Conservation (phyloP, 1,140 invertebrate species). For the Drosophila ambigua region DNA sequence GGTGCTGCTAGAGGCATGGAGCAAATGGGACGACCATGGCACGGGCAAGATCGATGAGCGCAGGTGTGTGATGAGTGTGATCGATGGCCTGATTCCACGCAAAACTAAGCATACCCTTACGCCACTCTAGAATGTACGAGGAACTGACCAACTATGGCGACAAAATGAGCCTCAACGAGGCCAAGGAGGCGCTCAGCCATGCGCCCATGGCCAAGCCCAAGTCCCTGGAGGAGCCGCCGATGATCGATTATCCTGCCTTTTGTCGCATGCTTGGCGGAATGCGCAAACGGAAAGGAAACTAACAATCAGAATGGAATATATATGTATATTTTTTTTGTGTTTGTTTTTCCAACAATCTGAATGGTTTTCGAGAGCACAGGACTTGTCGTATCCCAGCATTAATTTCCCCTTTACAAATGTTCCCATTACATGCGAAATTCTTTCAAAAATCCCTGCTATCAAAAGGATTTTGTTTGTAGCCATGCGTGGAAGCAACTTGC, state of each 20-base stretch:
- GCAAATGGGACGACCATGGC: conserved; percentile 86
- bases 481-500: no score
- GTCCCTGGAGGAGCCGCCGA: conserved; percentile 80
- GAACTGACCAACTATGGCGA: conserved; percentile 87
- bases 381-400: no score
- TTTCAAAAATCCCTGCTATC: no score
- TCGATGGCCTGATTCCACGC: no score
- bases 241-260: conserved; percentile 87
- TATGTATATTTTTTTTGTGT: neutral
- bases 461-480: no score
- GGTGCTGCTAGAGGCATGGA: conserved; percentile 86
- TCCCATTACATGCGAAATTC: no score
- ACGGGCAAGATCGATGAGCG: conserved; percentile 86
- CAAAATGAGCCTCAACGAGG: conserved; percentile 86
- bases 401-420: no score
- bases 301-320: neutral
- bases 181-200: conserved; percentile 86
- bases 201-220: conserved; percentile 85
- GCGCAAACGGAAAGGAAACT: conserved; percentile 83
- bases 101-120: neutral
- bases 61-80: conserved; percentile 77
- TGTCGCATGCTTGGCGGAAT: conserved; percentile 86
- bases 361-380: no score
- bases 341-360: neutral
- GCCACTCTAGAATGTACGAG: conserved; percentile 85